Conservation (phyloP, 2,888 invertebrate genomes). For the Drosophila lutescens region DNA sequence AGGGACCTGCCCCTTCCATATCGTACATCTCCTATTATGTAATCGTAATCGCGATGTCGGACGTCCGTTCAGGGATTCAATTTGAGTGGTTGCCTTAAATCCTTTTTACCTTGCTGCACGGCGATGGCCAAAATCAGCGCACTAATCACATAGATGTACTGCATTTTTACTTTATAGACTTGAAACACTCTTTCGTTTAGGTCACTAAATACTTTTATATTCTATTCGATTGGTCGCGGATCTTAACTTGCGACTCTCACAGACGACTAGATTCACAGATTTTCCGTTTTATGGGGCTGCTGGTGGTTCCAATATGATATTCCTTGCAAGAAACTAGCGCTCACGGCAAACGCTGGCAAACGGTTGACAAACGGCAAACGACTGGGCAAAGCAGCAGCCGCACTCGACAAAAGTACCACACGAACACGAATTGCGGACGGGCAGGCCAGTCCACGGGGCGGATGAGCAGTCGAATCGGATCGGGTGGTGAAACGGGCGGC, state of each 20-base stretch:
- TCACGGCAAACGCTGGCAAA: conserved; percentile 47
- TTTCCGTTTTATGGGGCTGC: background rate
- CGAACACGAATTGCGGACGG: conserved; percentile 38
- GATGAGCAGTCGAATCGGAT: conserved; percentile 16
- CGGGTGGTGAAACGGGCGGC: background rate
- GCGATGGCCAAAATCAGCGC: conserved; percentile 83
- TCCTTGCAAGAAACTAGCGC: conserved; percentile 47
- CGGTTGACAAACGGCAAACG: conserved; percentile 54
- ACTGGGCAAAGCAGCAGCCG: conserved; percentile 51
- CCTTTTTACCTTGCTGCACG: conserved; percentile 84
- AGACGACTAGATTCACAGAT: conserved; percentile 23
- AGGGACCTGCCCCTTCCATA: conserved; percentile 8
- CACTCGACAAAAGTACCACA: conserved; percentile 64
- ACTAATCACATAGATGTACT: conserved; percentile 82
- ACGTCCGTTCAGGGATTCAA: conserved; percentile 35
- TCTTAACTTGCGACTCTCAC: background rate
- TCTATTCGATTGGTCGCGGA: conserved; percentile 4
- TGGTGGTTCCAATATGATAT: background rate
- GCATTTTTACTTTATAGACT: conserved; percentile 68
- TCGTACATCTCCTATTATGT: conserved; percentile 52
- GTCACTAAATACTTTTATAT: conserved; percentile 13
- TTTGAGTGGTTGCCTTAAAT: background rate
- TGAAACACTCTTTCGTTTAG: conserved; percentile 22
- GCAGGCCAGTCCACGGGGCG: conserved; percentile 22
- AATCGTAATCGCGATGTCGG: conserved; percentile 82